Percentiles rank a stretch among this genome's conserved stretches.
phyloP scores from a whole-genome alignment of 2,888 invertebrate genomes.

The Xanthorhoe designata region DNA sequence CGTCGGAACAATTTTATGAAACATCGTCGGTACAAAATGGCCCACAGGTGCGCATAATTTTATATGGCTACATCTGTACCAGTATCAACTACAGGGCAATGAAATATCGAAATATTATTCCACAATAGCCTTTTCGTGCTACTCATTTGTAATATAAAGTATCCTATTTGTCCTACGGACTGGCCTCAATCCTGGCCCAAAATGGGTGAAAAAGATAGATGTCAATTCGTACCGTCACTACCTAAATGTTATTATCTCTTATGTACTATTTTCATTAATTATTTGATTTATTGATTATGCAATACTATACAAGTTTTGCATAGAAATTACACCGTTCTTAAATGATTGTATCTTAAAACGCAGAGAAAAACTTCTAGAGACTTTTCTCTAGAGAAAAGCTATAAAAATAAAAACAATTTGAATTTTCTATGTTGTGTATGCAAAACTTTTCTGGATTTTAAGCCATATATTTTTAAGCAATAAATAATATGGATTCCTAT shows the following conservation, averaged over 20 bases:
- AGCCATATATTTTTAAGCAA: too few relatives aligned
- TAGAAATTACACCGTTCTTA: too few relatives aligned
- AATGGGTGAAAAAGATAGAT: neutral
- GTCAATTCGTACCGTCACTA: neutral
- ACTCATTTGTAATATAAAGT: slow-evolving; percentile 16
- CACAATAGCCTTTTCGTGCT: slow-evolving; percentile 16
- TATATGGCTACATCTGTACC: slow-evolving; percentile 19
- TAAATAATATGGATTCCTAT: too few relatives aligned
- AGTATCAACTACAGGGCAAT: slow-evolving; percentile 17
- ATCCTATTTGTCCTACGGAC: slow-evolving; percentile 3
- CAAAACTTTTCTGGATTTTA: too few relatives aligned
- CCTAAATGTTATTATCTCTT: neutral
- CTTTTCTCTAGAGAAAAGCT: too few relatives aligned
- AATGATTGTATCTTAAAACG: too few relatives aligned
- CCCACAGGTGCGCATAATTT: slow-evolving; percentile 24
- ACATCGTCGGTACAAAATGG: slow-evolving; percentile 8
- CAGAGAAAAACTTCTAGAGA: too few relatives aligned
- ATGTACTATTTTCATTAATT: too few relatives aligned
- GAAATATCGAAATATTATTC: slow-evolving; percentile 31
- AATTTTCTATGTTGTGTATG: too few relatives aligned
- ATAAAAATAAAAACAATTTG: too few relatives aligned
- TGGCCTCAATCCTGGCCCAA: neutral
- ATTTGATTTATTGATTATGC: too few relatives aligned
- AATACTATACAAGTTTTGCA: too few relatives aligned
- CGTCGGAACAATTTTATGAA: slow-evolving; percentile 8